Conservation (phyloP, 1,140 invertebrate genomes). For the Atta colombica region DNA sequence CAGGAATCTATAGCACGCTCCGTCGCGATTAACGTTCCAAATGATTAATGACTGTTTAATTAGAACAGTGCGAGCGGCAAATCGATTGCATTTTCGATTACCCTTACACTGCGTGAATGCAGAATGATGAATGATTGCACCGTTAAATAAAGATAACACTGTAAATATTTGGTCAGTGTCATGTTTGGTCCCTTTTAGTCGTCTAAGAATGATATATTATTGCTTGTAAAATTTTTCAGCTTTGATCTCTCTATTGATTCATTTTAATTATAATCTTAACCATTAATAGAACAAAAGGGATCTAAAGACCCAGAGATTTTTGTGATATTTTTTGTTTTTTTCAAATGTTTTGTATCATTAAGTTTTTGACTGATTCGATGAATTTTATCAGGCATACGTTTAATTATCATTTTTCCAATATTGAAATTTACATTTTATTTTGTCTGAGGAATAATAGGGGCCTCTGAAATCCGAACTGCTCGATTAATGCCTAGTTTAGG, state of each 20-base stretch:
- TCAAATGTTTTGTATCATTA: too few species aligned
- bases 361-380: too few species aligned
- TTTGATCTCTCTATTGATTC: not conserved
- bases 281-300: too few species aligned
- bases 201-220: not conserved
- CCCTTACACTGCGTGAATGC: not conserved
- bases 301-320: too few species aligned
- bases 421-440: too few species aligned
- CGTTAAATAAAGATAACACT: constrained; percentile 5
- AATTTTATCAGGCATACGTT: too few species aligned
- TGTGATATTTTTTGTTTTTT: too few species aligned
- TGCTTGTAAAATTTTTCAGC: not conserved
- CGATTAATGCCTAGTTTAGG: too few species aligned
- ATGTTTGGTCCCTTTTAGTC: not conserved
- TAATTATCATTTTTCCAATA: too few species aligned
- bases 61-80: not conserved
- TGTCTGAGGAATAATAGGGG: too few species aligned
- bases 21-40: constrained; percentile 17
- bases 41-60: constrained; percentile 60
- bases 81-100: constrained; percentile 40
- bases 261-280: not conserved
- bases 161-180: constrained; percentile 6
- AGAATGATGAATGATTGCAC: not conserved
- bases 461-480: too few species aligned
- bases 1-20: constrained; percentile 41